These are phyloP conservation scores for Dryadula phaetusa DNA, from an alignment of 2,888 invertebrate genomes.

Conservation along the genomic window DNA sequence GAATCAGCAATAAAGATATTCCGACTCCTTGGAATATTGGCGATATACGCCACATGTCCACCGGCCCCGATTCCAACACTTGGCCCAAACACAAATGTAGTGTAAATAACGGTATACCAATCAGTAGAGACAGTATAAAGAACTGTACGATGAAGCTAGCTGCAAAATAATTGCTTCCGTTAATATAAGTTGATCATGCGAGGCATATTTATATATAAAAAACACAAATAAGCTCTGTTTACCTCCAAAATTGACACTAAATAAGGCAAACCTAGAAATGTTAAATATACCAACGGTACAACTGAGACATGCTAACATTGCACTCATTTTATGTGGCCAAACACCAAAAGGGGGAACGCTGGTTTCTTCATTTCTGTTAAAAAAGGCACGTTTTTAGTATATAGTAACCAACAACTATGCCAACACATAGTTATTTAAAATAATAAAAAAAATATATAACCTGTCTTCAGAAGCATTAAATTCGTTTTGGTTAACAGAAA, in stretches of 20 bases:
- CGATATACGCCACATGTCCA: slow-evolving; percentile 97
- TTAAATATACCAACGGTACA: slow-evolving; percentile 95
- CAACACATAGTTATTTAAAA: not conserved
- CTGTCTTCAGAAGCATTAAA: slow-evolving; percentile 70
- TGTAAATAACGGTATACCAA: slow-evolving; percentile 93
- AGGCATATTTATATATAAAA: not conserved
- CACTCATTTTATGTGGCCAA: slow-evolving; percentile 86
- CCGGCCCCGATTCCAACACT: slow-evolving; percentile 91
- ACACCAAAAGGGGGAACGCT: slow-evolving; percentile 75
- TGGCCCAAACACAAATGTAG: slow-evolving; percentile 94
- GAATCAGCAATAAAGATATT: slow-evolving; percentile 90
- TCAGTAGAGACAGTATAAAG: slow-evolving; percentile 90
- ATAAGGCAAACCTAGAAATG: slow-evolving; percentile 93
- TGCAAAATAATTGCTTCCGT: slow-evolving; percentile 59
- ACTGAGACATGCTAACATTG: slow-evolving; percentile 91
- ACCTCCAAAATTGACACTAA: slow-evolving; percentile 95
- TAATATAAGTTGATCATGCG: slow-evolving; percentile 14
- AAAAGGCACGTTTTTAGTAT: slow-evolving; percentile 19
- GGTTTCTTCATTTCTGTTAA: slow-evolving; percentile 73
- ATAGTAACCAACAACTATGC: not conserved
- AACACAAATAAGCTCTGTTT: slow-evolving; percentile 51
- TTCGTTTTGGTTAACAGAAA: slow-evolving; percentile 56
- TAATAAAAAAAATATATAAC: slow-evolving; percentile 50
- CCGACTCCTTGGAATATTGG: slow-evolving; percentile 96
- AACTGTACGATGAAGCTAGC: slow-evolving; percentile 95